These are phyloP conservation scores for Neoseiulus cucumeris DNA, from an alignment of 1,140 invertebrate species.

Conservation along the genomic window DNA sequence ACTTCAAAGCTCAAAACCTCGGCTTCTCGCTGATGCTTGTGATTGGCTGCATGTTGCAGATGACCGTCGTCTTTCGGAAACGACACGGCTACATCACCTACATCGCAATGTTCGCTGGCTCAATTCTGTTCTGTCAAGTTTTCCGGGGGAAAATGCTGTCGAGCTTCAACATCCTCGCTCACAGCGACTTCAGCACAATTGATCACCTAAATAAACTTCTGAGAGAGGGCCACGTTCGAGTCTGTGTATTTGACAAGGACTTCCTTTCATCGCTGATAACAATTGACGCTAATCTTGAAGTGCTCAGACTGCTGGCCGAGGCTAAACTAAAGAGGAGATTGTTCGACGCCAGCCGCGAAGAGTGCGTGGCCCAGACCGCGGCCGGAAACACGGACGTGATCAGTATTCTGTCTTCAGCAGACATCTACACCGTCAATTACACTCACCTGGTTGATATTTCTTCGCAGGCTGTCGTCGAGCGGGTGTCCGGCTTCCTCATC, in stretches of 20 bases:
- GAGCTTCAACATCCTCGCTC: background rate
- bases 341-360: background rate
- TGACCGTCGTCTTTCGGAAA: background rate
- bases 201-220: background rate
- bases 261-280: conserved; percentile 6
- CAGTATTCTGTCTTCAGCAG: conserved; percentile 4
- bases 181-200: background rate
- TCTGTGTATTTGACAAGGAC: background rate
- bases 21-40: background rate
- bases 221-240: background rate
- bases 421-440: conserved; percentile 3
- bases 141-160: background rate
- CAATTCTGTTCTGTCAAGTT: background rate
- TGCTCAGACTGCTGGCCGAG: conserved; percentile 5
- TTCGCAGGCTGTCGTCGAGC: background rate
- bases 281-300: background rate
- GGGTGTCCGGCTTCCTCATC: background rate
- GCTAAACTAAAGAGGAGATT: background rate
- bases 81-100: background rate
- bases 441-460: background rate
- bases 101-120: background rate
- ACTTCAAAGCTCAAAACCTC: background rate
- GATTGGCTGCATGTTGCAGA: background rate
- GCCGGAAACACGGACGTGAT: background rate
- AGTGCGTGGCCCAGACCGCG: background rate